phyloP scores from a whole-genome alignment of 2,888 invertebrate genomes.

The Ischnura elegans region DNA sequence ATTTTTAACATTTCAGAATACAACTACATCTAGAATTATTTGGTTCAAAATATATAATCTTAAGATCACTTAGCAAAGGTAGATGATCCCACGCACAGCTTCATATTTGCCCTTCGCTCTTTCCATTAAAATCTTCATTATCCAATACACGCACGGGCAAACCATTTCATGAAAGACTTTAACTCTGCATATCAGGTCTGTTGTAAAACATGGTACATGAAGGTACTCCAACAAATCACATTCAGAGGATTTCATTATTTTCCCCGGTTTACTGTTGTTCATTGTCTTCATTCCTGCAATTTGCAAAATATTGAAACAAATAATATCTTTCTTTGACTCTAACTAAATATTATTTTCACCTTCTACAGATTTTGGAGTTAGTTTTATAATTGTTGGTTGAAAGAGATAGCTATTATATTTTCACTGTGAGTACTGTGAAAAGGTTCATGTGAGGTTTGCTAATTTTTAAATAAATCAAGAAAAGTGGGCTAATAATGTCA shows the following conservation, averaged over 20 bases:
- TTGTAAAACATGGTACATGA: neutral
- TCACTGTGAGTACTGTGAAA: too few relatives aligned
- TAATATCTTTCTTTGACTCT: neutral
- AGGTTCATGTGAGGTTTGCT: too few relatives aligned
- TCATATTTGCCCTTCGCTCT: neutral
- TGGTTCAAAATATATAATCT: neutral
- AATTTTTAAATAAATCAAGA: too few relatives aligned
- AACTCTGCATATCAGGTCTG: neutral
- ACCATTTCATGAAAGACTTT: neutral
- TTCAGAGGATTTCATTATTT: neutral
- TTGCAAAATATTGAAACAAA: neutral
- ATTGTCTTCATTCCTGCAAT: neutral
- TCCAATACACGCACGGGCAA: neutral
- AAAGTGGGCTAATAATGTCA: too few relatives aligned
- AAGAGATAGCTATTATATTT: too few relatives aligned
- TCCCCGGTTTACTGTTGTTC: neutral
- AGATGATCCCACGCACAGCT: neutral
- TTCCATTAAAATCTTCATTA: neutral
- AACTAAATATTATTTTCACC: too few relatives aligned
- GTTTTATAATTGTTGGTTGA: too few relatives aligned
- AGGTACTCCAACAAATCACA: neutral
- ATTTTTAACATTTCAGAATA: neutral
- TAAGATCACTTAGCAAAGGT: neutral
- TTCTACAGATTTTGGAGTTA: too few relatives aligned
- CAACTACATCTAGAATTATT: neutral